phyloP scores from a whole-genome alignment of 2,888 invertebrate species.

The Chrysina gloriosa region DNA sequence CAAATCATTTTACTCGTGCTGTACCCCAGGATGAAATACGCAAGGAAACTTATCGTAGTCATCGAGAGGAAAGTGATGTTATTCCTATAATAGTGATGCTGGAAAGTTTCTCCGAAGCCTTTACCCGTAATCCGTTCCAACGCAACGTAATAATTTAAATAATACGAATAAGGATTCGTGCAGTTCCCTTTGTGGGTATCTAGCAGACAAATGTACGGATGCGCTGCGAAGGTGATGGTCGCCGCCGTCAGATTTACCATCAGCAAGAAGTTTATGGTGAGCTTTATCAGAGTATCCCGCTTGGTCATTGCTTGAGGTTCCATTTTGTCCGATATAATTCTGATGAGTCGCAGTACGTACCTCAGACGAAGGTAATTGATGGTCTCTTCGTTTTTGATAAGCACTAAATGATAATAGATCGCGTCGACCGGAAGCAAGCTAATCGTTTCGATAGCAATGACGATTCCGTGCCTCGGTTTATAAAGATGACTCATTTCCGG shows the following conservation, averaged over 20 bases:
- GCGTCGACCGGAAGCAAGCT: slow-evolving; percentile 42
- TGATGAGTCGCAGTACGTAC: slow-evolving; percentile 45
- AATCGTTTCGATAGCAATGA: slow-evolving; percentile 37
- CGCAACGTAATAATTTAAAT: slow-evolving; percentile 30
- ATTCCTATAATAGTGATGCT: not conserved
- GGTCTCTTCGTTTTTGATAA: slow-evolving; percentile 24
- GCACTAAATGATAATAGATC: slow-evolving; percentile 38
- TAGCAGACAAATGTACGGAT: slow-evolving; percentile 26
- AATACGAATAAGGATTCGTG: not conserved
- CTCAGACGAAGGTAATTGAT: slow-evolving; percentile 44
- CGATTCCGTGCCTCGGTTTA: slow-evolving; percentile 19
- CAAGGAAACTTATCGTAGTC: slow-evolving; percentile 25
- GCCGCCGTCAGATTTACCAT: slow-evolving; percentile 15
- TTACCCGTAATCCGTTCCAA: slow-evolving; percentile 36
- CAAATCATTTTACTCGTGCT: slow-evolving; percentile 34
- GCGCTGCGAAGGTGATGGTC: slow-evolving; percentile 7
- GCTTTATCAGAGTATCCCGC: not conserved
- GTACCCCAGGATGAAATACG: slow-evolving; percentile 35
- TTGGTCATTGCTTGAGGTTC: slow-evolving; percentile 16
- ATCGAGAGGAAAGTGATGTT: not conserved
- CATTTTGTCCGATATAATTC: slow-evolving; percentile 38
- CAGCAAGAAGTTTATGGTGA: slow-evolving; percentile 26
- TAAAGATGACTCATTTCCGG: slow-evolving; percentile 41
- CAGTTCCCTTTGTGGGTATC: not conserved
- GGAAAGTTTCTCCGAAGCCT: slow-evolving; percentile 33